A percentile compares a stretch with the other conserved stretches of the same genome.
Conservation (phyloP, 2,888 invertebrate genomes). For the Pyralis farinalis region DNA sequence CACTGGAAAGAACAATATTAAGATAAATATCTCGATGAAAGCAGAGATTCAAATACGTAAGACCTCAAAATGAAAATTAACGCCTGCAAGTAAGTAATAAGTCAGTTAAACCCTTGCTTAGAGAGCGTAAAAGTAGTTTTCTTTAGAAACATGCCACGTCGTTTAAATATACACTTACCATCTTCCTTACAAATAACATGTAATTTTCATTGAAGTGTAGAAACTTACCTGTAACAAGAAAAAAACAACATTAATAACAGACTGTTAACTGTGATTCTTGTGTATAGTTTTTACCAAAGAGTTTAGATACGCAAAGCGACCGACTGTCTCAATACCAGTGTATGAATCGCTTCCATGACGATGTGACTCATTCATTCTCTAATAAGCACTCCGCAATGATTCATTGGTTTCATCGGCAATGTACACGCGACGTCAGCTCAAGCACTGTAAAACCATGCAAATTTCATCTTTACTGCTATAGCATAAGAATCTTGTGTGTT, state of each 20-base stretch:
- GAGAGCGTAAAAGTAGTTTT: slow-evolving; percentile 12
- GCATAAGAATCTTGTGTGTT: no score
- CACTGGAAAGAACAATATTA: slow-evolving; percentile 27
- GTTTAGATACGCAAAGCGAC: no score
- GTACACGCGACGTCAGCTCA: no score
- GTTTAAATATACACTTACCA: slow-evolving; percentile 2
- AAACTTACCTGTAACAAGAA: slow-evolving; percentile 62
- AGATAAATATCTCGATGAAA: slow-evolving; percentile 37
- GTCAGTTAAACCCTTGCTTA: slow-evolving; percentile 10
- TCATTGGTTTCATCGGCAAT: slow-evolving; percentile 58
- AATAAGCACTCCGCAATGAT: slow-evolving; percentile 40
- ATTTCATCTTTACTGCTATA: no score
- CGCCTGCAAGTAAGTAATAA: no score
- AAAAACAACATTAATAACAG: slow-evolving; percentile 14
- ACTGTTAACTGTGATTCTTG: not conserved
- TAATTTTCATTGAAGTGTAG: no score
- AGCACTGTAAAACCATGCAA: no score
- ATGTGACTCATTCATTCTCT: slow-evolving; percentile 53
- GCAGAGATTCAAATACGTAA: slow-evolving; percentile 23
- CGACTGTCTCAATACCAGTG: not conserved
- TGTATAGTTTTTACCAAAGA: no score
- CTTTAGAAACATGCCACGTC: not conserved
- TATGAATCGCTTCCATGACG: slow-evolving; percentile 20
- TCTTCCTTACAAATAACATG: no score
- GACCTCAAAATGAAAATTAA: slow-evolving; percentile 17